Base-by-base conservation (phyloP, 2,113 vertebrate species). In the Hydrolagus affinis region DNA sequence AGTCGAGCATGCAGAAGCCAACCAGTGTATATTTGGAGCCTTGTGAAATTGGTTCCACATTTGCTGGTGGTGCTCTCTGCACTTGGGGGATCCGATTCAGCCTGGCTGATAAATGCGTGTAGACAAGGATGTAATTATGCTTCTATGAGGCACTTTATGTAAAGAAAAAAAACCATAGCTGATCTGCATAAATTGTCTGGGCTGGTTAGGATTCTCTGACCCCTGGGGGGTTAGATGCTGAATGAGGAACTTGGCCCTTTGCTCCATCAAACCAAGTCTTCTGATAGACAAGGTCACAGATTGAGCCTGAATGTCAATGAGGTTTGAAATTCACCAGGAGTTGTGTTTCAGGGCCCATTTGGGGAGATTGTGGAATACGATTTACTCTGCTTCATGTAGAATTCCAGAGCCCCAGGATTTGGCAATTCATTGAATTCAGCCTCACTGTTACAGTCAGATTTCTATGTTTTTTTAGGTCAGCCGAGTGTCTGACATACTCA, bases 111-210 rank as follows among this genome's bases (percentile, higher is more conserved):
- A 83, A 68, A 83, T 68, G 62, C 15, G 21, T 66, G 2, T 9
- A 83, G 78, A 83, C 78, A 83, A 83, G 78, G 60, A 60, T 83
- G 62, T 83, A 83, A 68, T 83, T 83, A 62, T 68, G 14, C 17
- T 83, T 83, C 66, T 68, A 83, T 66, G 57, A 78, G 14, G 23
- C 14, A 28, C 17, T 80, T 80, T 57, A 80, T 62, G 59, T 80
- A 15, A 57, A 30, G n/a, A 80, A 25, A 30, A 80, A 25, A 44
- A 44, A 6, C 44, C 62, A 28, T 30, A 21, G 8, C 25, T 66
- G 25, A 23, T 10, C 62, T 30, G 62, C 14, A 28, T 62, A 28
- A 60, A 80, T 64, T 64, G 59, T 7, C 23, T 80, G 59, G 59
- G 56, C n/a, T 19, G 30, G 56, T 12, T 78, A 0, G 11, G 11